Evolutionary conservation across 2,797 vertebrate species (phyloP).

Genomic region (Poeciliopsis infans): DNA sequence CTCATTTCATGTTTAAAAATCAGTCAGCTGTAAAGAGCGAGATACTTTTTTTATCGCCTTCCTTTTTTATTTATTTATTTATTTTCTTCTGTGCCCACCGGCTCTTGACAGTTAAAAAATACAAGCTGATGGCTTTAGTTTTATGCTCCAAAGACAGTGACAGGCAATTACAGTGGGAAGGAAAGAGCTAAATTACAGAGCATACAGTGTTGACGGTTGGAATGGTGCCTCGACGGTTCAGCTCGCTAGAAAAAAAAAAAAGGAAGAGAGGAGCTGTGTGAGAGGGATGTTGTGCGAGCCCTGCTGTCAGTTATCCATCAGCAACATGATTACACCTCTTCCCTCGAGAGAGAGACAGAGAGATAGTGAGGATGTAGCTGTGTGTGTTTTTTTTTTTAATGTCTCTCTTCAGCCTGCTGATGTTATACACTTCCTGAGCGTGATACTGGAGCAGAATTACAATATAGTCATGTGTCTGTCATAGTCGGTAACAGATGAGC

Average conservation of each 20-base stretch:
- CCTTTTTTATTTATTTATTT: neutral
- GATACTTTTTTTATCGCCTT: neutral
- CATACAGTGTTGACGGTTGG: conserved; percentile 39
- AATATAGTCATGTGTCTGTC: conserved; percentile 49
- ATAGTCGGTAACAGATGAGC: conserved; percentile 26
- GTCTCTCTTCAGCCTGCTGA: conserved; percentile 36
- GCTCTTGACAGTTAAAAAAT: conserved; percentile 29
- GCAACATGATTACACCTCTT: conserved; percentile 65
- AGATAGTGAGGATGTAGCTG: conserved; percentile 50
- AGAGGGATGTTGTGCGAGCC: conserved; percentile 57
- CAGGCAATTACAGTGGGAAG: conserved; percentile 59
- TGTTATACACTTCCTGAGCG: conserved; percentile 39
- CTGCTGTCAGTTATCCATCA: conserved; percentile 73
- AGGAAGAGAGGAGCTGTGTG: conserved; percentile 42
- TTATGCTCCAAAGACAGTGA: conserved; percentile 52
- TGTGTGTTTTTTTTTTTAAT: conserved; percentile 13
- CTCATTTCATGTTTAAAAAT: conserved; percentile 37
- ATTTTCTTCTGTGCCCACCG: neutral
- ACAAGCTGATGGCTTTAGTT: conserved; percentile 45
- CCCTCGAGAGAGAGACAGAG: conserved; percentile 38
- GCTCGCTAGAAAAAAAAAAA: conserved; percentile 16
- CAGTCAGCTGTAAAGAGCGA: conserved; percentile 24
- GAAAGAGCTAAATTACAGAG: conserved; percentile 67
- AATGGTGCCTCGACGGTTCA: conserved; percentile 36
- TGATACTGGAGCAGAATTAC: conserved; percentile 50